phyloP scores from a whole-genome alignment of 2,113 vertebrate species.

The Paracanthobrama guichenoti region DNA sequence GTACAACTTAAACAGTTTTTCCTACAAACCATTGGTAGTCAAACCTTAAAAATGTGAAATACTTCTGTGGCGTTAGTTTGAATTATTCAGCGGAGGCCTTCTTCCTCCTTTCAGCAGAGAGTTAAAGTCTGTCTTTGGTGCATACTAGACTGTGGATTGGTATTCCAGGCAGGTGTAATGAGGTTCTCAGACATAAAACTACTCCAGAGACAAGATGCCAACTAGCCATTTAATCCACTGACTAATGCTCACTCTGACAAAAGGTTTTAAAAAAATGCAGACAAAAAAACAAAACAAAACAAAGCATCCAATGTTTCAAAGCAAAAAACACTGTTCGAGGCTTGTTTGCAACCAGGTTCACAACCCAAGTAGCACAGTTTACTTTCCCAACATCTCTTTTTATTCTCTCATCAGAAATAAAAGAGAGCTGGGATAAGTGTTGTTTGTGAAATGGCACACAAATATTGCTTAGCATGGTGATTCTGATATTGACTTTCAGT shows the following conservation, averaged over 20 bases:
- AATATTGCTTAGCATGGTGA: background rate
- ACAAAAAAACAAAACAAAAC: conserved; percentile 13
- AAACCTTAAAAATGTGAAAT: background rate
- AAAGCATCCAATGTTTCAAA: background rate
- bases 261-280: background rate
- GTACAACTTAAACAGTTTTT: background rate
- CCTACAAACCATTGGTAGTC: background rate
- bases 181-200: conserved; percentile 37
- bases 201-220: conserved; percentile 8
- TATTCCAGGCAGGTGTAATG: conserved; percentile 54
- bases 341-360: background rate
- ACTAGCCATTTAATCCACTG: conserved; percentile 32
- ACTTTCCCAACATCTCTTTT: background rate
- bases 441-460: background rate
- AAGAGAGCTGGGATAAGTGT: background rate
- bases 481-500: background rate
- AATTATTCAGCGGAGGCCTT: conserved; percentile 1
- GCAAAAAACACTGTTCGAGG: background rate
- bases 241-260: background rate
- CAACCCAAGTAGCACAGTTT: background rate
- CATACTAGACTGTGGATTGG: conserved; percentile 44
- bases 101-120: background rate
- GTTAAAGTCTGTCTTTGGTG: conserved; percentile 15
- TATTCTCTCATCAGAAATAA: background rate
- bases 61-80: background rate